phyloP scores from a whole-genome alignment of 2,797 vertebrate genomes.

The Lates japonicus region DNA sequence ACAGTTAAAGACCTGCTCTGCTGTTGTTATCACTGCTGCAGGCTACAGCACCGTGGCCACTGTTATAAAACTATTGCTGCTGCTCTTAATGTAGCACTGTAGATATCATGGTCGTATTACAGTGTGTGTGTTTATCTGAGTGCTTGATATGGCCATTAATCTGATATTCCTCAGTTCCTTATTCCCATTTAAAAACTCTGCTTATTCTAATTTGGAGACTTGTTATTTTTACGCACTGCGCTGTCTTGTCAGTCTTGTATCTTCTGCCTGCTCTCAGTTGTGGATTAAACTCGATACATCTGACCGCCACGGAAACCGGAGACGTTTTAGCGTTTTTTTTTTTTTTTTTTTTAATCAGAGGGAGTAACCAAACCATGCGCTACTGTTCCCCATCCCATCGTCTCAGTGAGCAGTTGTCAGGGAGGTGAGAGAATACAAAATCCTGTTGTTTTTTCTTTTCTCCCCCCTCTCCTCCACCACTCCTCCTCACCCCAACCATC shows the following conservation, averaged over 20 bases:
- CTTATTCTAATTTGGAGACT: background rate
- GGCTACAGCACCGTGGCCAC: background rate
- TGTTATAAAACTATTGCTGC: background rate
- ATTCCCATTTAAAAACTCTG: background rate
- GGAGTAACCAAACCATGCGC: slow-evolving; percentile 62
- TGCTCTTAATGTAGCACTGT: background rate
- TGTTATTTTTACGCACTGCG: background rate
- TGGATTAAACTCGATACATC: background rate
- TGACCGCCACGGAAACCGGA: slow-evolving; percentile 1
- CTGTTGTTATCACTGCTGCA: background rate
- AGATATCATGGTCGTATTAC: background rate
- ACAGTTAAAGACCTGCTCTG: background rate
- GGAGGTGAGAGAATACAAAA: slow-evolving; percentile 73
- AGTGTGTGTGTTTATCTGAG: background rate
- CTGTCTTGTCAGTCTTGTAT: background rate
- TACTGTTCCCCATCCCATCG: slow-evolving; percentile 68
- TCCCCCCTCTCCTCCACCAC: background rate
- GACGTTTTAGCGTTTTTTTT: slow-evolving; percentile 33
- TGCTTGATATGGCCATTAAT: background rate
- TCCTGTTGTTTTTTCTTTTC: slow-evolving; percentile 58
- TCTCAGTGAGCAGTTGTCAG: slow-evolving; percentile 60
- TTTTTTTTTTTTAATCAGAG: slow-evolving; percentile 49
- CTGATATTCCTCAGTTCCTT: background rate
- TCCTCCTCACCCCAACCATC: background rate
- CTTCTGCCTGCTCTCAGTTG: too few species aligned